Evolutionary conservation across 2,888 invertebrate species (phyloP), one percentile per base, ranked within the genome.

Genomic region (Idaea dimidiata): DNA sequence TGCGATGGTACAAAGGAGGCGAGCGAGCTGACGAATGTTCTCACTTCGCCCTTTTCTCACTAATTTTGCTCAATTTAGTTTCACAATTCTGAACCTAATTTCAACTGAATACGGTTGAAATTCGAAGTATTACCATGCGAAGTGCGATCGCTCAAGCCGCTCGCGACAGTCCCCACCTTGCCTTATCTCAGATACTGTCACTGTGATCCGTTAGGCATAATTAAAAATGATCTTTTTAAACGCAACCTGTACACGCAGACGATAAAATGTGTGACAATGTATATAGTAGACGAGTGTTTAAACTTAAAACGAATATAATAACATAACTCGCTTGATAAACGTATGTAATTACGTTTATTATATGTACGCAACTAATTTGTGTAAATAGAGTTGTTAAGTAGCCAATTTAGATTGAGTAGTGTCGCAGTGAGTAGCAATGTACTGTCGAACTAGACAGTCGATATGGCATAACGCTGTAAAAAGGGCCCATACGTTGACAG

Each of bases 141-240:
- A 54, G 61, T 64, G 66, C 17, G 59, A 61, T 61, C 68, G 74
- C 4, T 16, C 59, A 54, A 62, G 43, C 43, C 72, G 65, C 73
- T 24, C 76, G 76, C 80, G 79, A 78, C 78, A 80, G 77, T 82
- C 81, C 85, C 87, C 89, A 89, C 89, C 88, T 88, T 89, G 90
- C 91, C 91, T 89, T 90, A 89, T 80, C 83, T 88, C 88, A 86
- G 79, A 81, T 88, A 88, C 87, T 87, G 83, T 84, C 87, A 84
- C 91, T 91, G 91, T 91, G 91, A 91, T 91, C 88, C 87, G 83
- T 83, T 88, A 89, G 85, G 83, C 80, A 81, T 88, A 86, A 80
- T 83, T 84, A 81, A 43, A 14, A 43, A 14, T 43, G 43, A 43
- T 43, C 73, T 76, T 77, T 73, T 67, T 68, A 68, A 70, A 73